Base-by-base conservation (phyloP, 2,888 invertebrate genomes). In the Notodonta ziczac region DNA sequence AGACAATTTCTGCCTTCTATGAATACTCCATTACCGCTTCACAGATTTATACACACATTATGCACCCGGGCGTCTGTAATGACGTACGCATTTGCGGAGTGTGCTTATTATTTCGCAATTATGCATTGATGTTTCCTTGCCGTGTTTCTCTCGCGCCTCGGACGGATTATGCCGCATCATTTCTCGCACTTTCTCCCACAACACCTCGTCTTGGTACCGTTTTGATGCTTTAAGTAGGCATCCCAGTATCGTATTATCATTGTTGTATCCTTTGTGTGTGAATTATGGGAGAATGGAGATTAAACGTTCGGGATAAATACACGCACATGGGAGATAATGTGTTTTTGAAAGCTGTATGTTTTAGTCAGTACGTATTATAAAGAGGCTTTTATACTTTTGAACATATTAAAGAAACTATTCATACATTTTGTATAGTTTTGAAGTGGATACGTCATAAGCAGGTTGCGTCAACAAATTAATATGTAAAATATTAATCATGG, bases 41-140 rank as follows among this genome's bases (percentile, higher is more conserved):
- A 55, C 52, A 44, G 54, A 57, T 65, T n/a, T 60, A 61, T 48
- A 39, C 46, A 50, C 56, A 40, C 59, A 67, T 63, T 67, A 61
- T 57, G 58, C 57, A 46, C 58, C 62, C 63, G 65, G 66, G 67
- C 72, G 63, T 65, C 69, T 67, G 71, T 66, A 70, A 72, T 70
- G 62, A 70, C 69, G 46, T 69, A 74, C 74, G 71, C 74, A 70
- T 76, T 61, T 66, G 68, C 69, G 61, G 62, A 72, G 70, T 74
- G 76, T 74, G 73, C 72, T 77, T 81, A 82, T 82, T 84, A 80
- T 80, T 84, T 78, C 70, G 69, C 80, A 83, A 85, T 84, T 82
- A 81, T 76, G 67, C 75, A 70, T 74, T 75, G 70, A 76, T 79
- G 74, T 75, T 72, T 62, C 75, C 72, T 72, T 78, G 65, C 67